Evolutionary conservation across 1,140 invertebrate species (phyloP).

Genomic region (Drosophila repleta): DNA sequence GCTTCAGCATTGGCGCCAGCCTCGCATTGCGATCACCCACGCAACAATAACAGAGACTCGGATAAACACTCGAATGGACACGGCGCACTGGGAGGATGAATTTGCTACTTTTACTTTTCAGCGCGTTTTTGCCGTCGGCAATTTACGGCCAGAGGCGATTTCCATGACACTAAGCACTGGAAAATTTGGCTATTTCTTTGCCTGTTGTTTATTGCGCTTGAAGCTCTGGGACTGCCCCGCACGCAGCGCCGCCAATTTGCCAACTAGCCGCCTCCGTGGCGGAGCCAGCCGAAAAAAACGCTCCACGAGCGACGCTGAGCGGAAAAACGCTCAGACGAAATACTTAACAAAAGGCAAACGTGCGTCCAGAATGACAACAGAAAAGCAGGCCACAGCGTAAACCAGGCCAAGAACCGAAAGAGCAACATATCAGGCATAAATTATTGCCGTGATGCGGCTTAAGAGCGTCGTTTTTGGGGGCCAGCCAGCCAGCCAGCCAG

Average conservation of each 20-base stretch:
- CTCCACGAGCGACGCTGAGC: slow-evolving; percentile 27
- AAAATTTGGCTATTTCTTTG: slow-evolving; percentile 10
- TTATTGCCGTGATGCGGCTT: slow-evolving; percentile 27
- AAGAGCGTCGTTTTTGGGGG: slow-evolving; percentile 29
- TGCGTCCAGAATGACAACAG: slow-evolving; percentile 30
- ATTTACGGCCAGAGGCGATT: slow-evolving; percentile 17
- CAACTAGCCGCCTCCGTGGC: slow-evolving; percentile 31
- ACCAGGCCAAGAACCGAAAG: slow-evolving; percentile 16
- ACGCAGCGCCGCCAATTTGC: slow-evolving; percentile 44
- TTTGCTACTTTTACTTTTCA: slow-evolving; percentile 1
- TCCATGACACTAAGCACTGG: slow-evolving; percentile 33
- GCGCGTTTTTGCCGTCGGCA: slow-evolving; percentile 38
- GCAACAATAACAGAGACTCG: not conserved
- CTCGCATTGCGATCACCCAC: slow-evolving; percentile 42
- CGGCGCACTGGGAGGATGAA: not conserved
- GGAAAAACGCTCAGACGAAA: slow-evolving; percentile 44
- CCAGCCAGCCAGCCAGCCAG: not conserved
- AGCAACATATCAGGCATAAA: slow-evolving; percentile 37
- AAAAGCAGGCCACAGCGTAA: slow-evolving; percentile 6
- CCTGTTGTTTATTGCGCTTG: slow-evolving; percentile 11
- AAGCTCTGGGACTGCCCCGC: slow-evolving; percentile 26
- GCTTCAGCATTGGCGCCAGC: slow-evolving; percentile 50
- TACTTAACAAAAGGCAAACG: slow-evolving; percentile 43
- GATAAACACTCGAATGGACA: not conserved
- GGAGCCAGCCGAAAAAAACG: slow-evolving; percentile 29